Evolutionary conservation across 2,113 vertebrate species (phyloP), one percentile per base, ranked within the genome.

Genomic region (Pygoscelis adeliae): DNA sequence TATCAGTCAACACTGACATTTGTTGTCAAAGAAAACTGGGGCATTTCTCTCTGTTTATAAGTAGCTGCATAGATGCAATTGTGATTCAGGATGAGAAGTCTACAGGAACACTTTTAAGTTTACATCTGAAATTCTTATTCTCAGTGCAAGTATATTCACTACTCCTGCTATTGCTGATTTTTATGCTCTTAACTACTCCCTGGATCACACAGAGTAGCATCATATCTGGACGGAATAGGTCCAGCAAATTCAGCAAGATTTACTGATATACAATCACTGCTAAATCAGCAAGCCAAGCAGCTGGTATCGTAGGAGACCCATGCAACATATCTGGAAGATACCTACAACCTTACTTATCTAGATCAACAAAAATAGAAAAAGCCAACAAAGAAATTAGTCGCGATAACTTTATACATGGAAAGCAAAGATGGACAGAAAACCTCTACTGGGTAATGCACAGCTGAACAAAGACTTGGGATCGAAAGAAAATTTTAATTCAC

Each of bases 1-100:
- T 27, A 95, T 92, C 90, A 95, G 80, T 95, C 90, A 95, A 59
- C 71, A 42, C 49, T 87, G 78, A 53, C 72, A 83, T 76, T 76
- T 83, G 70, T 82, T 92, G 94, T 70, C 83, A 91, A 53, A 96
- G 85, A 90, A 97, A 97, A 93, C 70, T 61, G 52, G 89, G 76
- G 13, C 76, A 94, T 49, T 80, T 49, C n/a, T 91, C 56, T 86
- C 71, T 87, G 71, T 67, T 90, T 85, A 5, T 81, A 67, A 86
- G 83, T 17, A 91, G 52, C 46, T 89, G 27, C 50, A 53, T 17
- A 62, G 50, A 82, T 30, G 50, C 36, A 56, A 7, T 12, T 16
- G 4, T 70, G 55, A 95, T 90, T 84, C 65, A 61, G 61, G 52
- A 89, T 38, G 23, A 81, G 61, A 69, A 70, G 34, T 25, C 40